Conservation (phyloP, 92 coral and sea anemone species). For the Phymanthus crucifer region DNA sequence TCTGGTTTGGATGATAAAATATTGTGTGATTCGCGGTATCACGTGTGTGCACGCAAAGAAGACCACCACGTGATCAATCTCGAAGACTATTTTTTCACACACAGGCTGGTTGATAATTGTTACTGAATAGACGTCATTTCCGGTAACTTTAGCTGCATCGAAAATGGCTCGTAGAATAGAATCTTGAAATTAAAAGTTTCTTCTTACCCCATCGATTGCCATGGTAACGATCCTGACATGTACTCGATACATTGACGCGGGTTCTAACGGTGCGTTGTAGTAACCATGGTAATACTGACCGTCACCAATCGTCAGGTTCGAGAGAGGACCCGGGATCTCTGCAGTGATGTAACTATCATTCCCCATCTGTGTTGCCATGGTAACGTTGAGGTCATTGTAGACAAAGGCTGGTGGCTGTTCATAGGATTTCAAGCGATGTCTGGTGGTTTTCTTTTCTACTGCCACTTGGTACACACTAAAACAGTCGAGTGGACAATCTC, state of each 20-base stretch:
- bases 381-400: neutral
- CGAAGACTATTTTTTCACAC: no score
- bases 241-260: neutral
- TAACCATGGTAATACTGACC: slow-evolving; percentile 21
- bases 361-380: slow-evolving; percentile 11
- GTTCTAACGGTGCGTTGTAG: slow-evolving; percentile 20
- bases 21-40: no score
- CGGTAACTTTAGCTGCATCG: no score
- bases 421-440: neutral
- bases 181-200: neutral
- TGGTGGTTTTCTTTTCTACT: neutral
- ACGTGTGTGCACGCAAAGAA: no score
- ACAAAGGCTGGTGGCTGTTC: neutral
- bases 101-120: no score
- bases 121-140: no score
- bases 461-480: neutral
- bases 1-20: no score
- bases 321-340: neutral
- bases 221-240: slow-evolving; percentile 13
- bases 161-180: neutral
- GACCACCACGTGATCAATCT: no score
- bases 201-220: neutral
- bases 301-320: neutral
- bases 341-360: slow-evolving; percentile 13
- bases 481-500: neutral